Evolutionary conservation across 2,797 vertebrate genomes (phyloP).

Genomic region (Champsocephalus gunnari): DNA sequence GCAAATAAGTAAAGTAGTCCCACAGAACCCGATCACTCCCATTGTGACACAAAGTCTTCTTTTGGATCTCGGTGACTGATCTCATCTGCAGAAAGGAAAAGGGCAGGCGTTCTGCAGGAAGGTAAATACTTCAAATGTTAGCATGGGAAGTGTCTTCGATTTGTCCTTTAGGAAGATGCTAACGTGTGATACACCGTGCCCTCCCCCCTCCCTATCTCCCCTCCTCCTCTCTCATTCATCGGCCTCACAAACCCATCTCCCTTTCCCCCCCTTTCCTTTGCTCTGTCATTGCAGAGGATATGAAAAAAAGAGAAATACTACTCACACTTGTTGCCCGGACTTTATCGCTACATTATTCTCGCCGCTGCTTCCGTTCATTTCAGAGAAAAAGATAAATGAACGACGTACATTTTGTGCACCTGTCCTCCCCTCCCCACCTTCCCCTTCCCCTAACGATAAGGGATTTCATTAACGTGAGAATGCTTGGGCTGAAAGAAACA

Average conservation of each 20-base stretch:
- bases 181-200: constrained; percentile 72
- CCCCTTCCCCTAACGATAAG: constrained; percentile 84
- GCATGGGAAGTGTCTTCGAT: constrained; percentile 77
- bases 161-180: constrained; percentile 83
- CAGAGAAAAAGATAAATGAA: constrained; percentile 86
- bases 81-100: constrained; percentile 74
- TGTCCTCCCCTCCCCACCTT: constrained; percentile 83
- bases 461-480: constrained; percentile 89
- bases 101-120: constrained; percentile 81
- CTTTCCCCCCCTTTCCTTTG: constrained; percentile 53
- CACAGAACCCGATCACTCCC: constrained; percentile 18
- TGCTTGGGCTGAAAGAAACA: constrained; percentile 86
- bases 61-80: constrained; percentile 61
- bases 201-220: constrained; percentile 22
- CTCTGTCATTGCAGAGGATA: constrained; percentile 59
- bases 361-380: constrained; percentile 80
- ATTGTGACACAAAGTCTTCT: constrained; percentile 45
- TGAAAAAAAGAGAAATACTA: constrained; percentile 54
- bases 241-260: constrained; percentile 54
- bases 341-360: constrained; percentile 81
- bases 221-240: constrained; percentile 45
- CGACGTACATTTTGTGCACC: constrained; percentile 84
- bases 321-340: constrained; percentile 83
- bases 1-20: constrained; percentile 10
- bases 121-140: constrained; percentile 85